These are phyloP conservation scores for Momotus momota DNA, from an alignment of 2,797 vertebrate species.

Conservation along the genomic window DNA sequence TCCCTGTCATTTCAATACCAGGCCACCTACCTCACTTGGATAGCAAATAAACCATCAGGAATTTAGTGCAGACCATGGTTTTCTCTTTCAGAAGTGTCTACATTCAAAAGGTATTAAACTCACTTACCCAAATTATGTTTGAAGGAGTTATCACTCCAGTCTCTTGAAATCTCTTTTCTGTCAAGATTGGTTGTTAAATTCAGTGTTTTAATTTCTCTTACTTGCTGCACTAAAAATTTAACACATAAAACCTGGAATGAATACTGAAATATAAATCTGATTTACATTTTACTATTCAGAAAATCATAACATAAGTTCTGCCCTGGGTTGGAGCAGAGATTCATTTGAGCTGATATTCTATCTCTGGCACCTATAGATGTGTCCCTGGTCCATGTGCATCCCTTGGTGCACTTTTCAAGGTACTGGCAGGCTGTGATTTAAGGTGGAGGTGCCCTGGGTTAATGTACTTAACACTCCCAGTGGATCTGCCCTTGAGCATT, in stretches of 20 bases:
- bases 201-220: background rate
- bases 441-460: background rate
- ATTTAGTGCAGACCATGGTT: background rate
- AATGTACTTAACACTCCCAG: background rate
- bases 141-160: background rate
- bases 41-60: background rate
- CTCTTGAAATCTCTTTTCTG: background rate
- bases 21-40: background rate
- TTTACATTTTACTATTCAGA: background rate
- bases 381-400: rapidly evolving
- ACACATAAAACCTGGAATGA: background rate
- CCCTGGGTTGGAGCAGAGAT: background rate
- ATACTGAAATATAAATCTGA: background rate
- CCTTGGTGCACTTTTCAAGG: background rate
- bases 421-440: background rate
- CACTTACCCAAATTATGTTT: background rate
- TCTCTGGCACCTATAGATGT: background rate
- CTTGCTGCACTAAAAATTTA: background rate
- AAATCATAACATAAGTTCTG: background rate
- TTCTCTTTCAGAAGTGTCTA: background rate
- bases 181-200: background rate
- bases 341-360: background rate
- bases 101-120: background rate
- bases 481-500: background rate
- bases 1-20: background rate